phyloP scores from a whole-genome alignment of 2,113 vertebrate species.

The Halcyon senegalensis region DNA sequence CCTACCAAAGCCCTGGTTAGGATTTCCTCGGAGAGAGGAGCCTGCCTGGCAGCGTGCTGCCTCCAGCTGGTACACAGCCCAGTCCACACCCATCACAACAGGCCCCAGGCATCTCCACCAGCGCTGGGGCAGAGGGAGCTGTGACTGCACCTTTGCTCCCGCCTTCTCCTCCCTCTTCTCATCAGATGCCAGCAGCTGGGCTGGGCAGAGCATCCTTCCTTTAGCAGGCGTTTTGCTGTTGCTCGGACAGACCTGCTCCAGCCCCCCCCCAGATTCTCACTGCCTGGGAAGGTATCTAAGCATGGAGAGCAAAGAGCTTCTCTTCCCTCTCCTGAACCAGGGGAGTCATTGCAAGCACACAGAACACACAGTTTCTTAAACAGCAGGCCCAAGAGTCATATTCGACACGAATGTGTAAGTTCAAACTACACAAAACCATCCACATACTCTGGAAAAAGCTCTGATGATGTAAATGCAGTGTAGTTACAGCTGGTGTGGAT shows the following conservation, averaged over 20 bases:
- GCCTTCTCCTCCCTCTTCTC: not conserved
- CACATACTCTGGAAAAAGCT: not conserved
- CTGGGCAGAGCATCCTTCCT: not conserved
- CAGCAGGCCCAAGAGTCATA: fast-evolving
- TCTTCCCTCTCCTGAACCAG: not conserved
- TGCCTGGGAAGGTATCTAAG: not conserved
- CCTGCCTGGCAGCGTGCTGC: not conserved
- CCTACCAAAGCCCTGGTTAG: not conserved
- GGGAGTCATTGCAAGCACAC: not conserved
- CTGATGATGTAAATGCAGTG: not conserved
- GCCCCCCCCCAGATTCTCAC: not conserved
- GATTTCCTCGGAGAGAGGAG: not conserved
- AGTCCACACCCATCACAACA: fast-evolving
- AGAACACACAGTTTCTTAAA: not conserved
- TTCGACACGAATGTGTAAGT: fast-evolving
- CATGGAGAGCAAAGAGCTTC: not conserved
- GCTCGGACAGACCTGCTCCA: not conserved
- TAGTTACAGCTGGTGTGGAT: not conserved
- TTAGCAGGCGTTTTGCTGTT: not conserved
- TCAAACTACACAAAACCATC: not conserved
- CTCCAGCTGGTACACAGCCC: not conserved
- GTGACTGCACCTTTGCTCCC: fast-evolving
- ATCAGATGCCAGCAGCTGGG: not conserved
- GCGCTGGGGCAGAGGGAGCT: not conserved
- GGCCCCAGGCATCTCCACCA: not conserved